These are phyloP conservation scores for Steatocranus sp. DNA, from an alignment of 2,797 vertebrate species.

Conservation along the genomic window DNA sequence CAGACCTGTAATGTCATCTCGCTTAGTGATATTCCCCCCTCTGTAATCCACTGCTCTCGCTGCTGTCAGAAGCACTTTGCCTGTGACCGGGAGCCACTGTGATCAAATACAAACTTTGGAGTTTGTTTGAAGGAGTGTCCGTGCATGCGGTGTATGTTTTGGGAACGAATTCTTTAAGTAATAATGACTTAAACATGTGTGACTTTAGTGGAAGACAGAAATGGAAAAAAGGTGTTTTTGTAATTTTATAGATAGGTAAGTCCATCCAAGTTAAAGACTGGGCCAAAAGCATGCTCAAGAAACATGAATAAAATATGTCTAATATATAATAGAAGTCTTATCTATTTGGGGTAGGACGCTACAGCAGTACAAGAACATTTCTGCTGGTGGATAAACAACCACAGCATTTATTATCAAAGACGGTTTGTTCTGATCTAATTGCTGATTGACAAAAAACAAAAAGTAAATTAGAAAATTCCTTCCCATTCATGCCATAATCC, in stretches of 20 bases:
- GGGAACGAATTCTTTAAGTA: constrained; percentile 7
- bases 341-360: neutral
- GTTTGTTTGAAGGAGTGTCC: constrained; percentile 49
- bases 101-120: constrained; percentile 38
- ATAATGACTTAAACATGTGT: constrained; percentile 43
- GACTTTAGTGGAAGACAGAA: constrained; percentile 2
- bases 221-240: constrained; percentile 39
- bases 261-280: neutral
- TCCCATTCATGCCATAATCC: constrained; percentile 1
- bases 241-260: constrained; percentile 26
- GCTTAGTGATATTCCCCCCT: constrained; percentile 4
- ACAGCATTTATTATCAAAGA: neutral
- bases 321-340: neutral
- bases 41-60: neutral
- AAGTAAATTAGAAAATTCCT: constrained; percentile 17
- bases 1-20: constrained; percentile 40
- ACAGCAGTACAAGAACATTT: neutral
- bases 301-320: neutral
- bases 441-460: neutral
- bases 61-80: constrained; percentile 57
- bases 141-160: constrained; percentile 13
- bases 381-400: neutral
- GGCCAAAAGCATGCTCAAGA: neutral
- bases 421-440: neutral
- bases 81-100: constrained; percentile 17